A percentile compares a stretch with the other conserved stretches of the same genome.
phyloP scores from a whole-genome alignment of 2,113 vertebrate species.

The Hippocampus guttulatus region DNA sequence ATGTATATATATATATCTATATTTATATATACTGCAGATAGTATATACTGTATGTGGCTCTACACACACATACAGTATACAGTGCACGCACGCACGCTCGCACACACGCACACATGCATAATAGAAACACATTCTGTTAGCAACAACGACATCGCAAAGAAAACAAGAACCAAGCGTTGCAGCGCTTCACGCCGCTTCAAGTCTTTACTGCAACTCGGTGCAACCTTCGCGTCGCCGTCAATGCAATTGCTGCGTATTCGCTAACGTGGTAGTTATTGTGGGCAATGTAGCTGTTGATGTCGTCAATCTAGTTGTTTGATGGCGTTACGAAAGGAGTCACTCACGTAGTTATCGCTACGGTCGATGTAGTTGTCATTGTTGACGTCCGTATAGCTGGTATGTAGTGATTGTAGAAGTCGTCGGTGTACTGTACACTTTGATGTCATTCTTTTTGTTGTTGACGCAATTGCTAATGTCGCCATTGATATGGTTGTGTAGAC shows the following conservation, averaged over 20 bases:
- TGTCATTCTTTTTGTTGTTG: no score
- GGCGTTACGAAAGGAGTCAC: no score
- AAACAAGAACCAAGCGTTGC: conserved; percentile 65
- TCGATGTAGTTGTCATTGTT: no score
- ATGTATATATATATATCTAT: conserved; percentile 1
- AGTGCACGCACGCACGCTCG: conserved; percentile 71
- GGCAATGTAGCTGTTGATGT: background rate
- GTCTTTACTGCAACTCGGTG: background rate
- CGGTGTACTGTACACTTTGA: no score
- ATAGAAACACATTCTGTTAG: conserved; percentile 74
- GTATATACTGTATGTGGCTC: conserved; percentile 72
- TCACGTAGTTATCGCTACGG: no score
- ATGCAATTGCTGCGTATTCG: background rate
- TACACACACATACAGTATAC: conserved; percentile 76
- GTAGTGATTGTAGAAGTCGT: no score
- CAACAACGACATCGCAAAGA: conserved; percentile 73
- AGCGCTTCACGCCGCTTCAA: conserved; percentile 19
- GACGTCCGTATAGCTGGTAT: no score
- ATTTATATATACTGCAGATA: conserved; percentile 2
- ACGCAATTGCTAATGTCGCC: no score
- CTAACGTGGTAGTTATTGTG: no score
- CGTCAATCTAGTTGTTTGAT: no score
- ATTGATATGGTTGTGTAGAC: no score
- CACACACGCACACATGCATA: conserved; percentile 71
- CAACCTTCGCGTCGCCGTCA: background rate